Evolutionary conservation across 2,797 vertebrate genomes (phyloP), one percentile per base, ranked within the genome.

Genomic region (Myotis myotis): DNA sequence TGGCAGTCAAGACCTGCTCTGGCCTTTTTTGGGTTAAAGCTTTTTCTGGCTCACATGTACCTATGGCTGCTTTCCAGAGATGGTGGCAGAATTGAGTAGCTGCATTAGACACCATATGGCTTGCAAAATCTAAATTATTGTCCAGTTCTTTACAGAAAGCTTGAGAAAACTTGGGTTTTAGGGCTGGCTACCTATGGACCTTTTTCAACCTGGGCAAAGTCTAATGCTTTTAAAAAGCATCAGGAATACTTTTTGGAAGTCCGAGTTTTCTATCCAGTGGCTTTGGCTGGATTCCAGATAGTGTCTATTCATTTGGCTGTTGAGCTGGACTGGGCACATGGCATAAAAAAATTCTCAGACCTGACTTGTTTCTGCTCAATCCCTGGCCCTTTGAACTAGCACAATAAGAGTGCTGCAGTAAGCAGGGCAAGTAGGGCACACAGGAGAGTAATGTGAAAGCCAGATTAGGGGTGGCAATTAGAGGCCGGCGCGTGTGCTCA

Each of bases 351-450:
- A 98, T 98, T 98, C 98, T 99, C 98, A 98, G 98, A 98, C 98
- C 98, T 97, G 98, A 98, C 98, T 98, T 99, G 99, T 99, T 98
- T 98, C 98, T 98, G 98, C 98, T 99, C 99, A 99, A 99, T 99
- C 99, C 99, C 99, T 98, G 97, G 98, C 98, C 98, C 98, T 99
- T 99, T 99, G 98, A 98, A 97, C 84, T 97, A 96, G 96, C 97
- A 99, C 98, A 99, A 99, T 99, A 97, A 98, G 99, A 99, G 96
- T 97, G 99, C 99, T 98, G 98, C 68, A 95, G 98, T 99, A 99
- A 99, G 99, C 99, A 99, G 99, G 99, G 99, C 98, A 98, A 98
- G 98, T 98, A 98, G 99, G 98, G 98, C 98, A 98, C 98, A 97
- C 97, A 98, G 97, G 98, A 97, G 98, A 98, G 98, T 98, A 98